These are phyloP conservation scores for Geothlypis trichas DNA, from an alignment of 2,113 vertebrate genomes.

Conservation along the genomic window DNA sequence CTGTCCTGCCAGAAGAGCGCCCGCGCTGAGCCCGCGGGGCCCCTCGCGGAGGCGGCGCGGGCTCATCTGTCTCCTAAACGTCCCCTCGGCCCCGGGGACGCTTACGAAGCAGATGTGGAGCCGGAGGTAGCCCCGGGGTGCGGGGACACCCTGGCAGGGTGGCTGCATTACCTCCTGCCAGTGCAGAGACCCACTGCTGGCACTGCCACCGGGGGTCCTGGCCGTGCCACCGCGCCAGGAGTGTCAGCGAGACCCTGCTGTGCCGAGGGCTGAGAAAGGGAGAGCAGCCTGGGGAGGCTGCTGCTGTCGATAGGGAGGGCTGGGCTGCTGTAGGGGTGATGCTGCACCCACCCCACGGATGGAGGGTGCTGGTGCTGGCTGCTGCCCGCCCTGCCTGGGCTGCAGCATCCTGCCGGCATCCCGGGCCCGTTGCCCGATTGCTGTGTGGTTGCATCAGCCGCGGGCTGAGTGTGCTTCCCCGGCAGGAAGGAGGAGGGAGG, in stretches of 20 bases:
- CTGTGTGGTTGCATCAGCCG: not conserved
- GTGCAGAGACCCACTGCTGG: not conserved
- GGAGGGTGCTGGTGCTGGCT: not conserved
- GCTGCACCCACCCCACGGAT: accelerated
- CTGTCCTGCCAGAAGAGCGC: not conserved
- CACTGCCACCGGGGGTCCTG: not conserved
- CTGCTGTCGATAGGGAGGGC: not conserved
- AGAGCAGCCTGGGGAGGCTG: not conserved
- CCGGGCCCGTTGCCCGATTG: not conserved
- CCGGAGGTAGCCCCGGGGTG: not conserved
- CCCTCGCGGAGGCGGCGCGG: not conserved
- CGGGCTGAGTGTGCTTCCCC: not conserved
- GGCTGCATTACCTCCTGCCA: not conserved
- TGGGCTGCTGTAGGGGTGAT: accelerated
- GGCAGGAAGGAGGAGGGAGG: constrained; percentile 19
- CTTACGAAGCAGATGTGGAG: constrained; percentile 52
- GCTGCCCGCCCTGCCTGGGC: not conserved
- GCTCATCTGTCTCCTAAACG: constrained; percentile 56
- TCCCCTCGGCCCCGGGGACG: constrained; percentile 19
- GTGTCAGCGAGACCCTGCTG: not conserved
- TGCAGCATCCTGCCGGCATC: not conserved
- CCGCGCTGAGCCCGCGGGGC: not conserved
- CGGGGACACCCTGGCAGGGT: not conserved
- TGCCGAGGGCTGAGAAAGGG: not conserved
- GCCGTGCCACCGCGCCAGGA: not conserved